Percentiles rank a stretch among this genome's conserved stretches.
Conservation (phyloP, 2,888 invertebrate species). For the Cataglyphis rosenhaueri region DNA sequence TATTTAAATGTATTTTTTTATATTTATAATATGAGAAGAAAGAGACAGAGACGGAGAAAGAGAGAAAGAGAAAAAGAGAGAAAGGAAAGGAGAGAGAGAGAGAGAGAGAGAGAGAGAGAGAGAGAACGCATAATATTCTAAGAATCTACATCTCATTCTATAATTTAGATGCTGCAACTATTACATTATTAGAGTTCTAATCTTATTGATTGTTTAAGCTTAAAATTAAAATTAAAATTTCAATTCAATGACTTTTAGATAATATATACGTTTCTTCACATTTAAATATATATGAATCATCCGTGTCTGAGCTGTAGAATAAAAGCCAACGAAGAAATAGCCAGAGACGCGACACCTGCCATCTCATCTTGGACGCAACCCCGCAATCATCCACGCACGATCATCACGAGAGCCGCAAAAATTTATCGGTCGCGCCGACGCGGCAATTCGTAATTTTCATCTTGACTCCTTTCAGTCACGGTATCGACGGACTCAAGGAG, state of each 20-base stretch:
- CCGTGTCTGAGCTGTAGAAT: conserved; percentile 1
- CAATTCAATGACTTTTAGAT: not conserved
- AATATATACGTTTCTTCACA: not conserved
- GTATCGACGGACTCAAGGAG: conserved; percentile 36
- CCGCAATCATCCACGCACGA: conserved; percentile 47
- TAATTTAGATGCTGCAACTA: not conserved
- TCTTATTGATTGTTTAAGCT: not conserved
- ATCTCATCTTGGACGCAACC: conserved; percentile 65
- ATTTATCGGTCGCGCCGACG: conserved; percentile 27
- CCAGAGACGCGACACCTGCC: conserved; percentile 61
- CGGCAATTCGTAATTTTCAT: conserved; percentile 52
- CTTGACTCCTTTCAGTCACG: conserved; percentile 51
- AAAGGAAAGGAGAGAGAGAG: no score
- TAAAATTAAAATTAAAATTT: no score
- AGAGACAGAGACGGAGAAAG: no score
- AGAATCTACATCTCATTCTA: not conserved
- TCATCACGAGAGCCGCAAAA: conserved; percentile 22
- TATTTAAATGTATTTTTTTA: not conserved
- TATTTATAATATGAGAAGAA: not conserved
- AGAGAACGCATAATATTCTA: not conserved
- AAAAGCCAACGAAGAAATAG: conserved; percentile 23
- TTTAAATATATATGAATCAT: conserved; percentile 3
- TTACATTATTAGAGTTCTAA: not conserved
- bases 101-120: no score
- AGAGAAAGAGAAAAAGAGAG: no score